Evolutionary conservation across 1,140 invertebrate species (phyloP).

Genomic region (Drosophila murphyi): DNA sequence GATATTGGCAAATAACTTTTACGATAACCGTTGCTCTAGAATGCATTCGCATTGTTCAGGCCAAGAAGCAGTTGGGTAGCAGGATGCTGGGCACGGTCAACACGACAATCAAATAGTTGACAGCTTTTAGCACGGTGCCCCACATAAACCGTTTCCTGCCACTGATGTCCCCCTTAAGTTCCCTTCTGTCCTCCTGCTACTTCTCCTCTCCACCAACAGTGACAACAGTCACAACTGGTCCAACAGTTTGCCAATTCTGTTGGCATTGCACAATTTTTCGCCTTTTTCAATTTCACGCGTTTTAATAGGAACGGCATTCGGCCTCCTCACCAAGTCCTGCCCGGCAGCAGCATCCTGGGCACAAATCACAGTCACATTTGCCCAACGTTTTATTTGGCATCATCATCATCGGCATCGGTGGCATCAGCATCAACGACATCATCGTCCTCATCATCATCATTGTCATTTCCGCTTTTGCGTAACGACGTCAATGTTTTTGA

Average conservation of each 20-base stretch:
- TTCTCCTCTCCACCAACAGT: background rate
- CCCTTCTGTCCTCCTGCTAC: background rate
- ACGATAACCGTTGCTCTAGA: background rate
- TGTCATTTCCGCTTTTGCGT: constrained; percentile 81
- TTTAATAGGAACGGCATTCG: constrained; percentile 57
- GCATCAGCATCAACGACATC: constrained; percentile 5
- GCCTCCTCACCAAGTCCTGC: background rate
- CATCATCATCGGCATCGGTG: constrained; percentile 53
- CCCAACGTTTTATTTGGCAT: constrained; percentile 5
- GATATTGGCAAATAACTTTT: no score
- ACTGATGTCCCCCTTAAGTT: background rate
- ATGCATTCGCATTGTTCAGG: constrained; percentile 19
- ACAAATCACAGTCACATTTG: constrained; percentile 66
- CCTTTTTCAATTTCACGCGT: constrained; percentile 76
- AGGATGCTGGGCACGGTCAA: constrained; percentile 1
- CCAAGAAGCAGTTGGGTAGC: background rate
- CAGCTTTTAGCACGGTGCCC: constrained; percentile 38
- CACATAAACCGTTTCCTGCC: constrained; percentile 40
- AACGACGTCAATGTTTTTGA: constrained; percentile 80
- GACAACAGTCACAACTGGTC: constrained; percentile 15
- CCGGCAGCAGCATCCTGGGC: constrained; percentile 10
- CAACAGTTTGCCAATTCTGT: constrained; percentile 49
- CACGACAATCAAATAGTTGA: constrained; percentile 47
- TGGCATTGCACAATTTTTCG: constrained; percentile 71
- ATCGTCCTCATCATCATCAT: constrained; percentile 57